Evolutionary conservation across 2,113 vertebrate species (phyloP).

Genomic region (Craseonycteris thonglongyai): DNA sequence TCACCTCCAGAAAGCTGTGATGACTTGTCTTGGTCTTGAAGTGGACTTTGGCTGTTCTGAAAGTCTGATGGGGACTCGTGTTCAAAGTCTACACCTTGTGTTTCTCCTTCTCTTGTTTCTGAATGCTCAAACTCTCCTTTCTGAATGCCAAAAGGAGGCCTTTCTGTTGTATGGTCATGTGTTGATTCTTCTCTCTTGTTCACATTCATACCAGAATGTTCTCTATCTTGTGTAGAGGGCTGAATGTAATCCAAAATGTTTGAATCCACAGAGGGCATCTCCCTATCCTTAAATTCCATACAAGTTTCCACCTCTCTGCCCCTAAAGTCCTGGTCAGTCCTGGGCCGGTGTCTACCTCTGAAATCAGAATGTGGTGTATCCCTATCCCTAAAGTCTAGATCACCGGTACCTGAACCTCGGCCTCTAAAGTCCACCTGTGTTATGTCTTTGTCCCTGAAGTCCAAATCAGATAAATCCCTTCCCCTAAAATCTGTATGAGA

Average conservation of each 20-base stretch:
- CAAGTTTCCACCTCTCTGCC: constrained; percentile 84
- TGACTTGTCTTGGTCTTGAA: constrained; percentile 80
- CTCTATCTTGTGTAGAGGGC: constrained; percentile 76
- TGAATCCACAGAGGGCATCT: constrained; percentile 81
- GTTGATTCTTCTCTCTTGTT: constrained; percentile 79
- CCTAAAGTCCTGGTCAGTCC: constrained; percentile 88
- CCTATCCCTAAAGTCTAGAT: constrained; percentile 88
- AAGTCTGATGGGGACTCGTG: constrained; percentile 76
- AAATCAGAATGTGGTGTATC: constrained; percentile 82
- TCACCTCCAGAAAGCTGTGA: constrained; percentile 78
- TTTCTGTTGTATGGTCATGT: constrained; percentile 70
- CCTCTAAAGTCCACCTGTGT: constrained; percentile 73
- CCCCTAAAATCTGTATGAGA: constrained; percentile 85
- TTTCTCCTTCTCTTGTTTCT: constrained; percentile 79
- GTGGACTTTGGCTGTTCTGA: constrained; percentile 75
- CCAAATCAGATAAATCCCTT: constrained; percentile 82
- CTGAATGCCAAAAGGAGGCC: constrained; percentile 76
- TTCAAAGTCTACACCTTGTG: constrained; percentile 72
- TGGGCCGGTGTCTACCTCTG: constrained; percentile 85
- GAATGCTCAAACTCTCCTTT: constrained; percentile 81
- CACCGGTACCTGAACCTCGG: constrained; percentile 79
- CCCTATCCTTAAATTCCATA: constrained; percentile 90
- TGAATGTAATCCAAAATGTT: constrained; percentile 79
- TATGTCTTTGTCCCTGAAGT: constrained; percentile 82
- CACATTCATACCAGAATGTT: constrained; percentile 76